A percentile compares a stretch with the other conserved stretches of the same genome.
Conservation (phyloP, 2,797 vertebrate species). For the Varecia variegata region DNA sequence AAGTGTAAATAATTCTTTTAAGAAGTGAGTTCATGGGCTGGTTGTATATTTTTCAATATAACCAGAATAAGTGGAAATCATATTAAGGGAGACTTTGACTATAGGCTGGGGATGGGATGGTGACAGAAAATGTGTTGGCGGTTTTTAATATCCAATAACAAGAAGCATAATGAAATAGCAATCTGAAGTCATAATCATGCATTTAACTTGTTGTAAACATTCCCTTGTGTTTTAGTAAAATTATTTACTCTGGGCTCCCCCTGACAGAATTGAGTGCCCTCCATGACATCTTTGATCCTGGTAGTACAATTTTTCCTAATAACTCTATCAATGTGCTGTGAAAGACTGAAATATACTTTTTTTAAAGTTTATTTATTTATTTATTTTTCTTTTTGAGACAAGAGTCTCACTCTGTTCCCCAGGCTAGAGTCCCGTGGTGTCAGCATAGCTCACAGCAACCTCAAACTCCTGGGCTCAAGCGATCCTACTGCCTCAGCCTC, state of each 20-base stretch:
- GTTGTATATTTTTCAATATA: neutral
- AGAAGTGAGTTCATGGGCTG: neutral
- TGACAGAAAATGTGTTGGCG: neutral
- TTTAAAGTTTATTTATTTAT: no score
- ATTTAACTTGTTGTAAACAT: neutral
- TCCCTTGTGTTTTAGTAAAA: neutral
- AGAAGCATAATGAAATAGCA: neutral
- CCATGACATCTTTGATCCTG: neutral
- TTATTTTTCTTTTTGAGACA: no score
- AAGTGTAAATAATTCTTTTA: neutral
- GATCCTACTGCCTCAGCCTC: no score
- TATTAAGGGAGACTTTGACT: neutral
- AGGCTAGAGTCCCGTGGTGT: no score
- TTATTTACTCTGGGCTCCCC: neutral
- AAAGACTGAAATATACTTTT: neutral
- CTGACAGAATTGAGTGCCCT: neutral
- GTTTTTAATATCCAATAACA: neutral
- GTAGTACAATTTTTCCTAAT: neutral
- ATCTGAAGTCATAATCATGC: neutral
- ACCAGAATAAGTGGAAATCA: neutral
- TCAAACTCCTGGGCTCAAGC: no score
- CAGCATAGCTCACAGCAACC: no score
- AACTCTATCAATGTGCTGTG: neutral
- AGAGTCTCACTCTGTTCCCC: no score
- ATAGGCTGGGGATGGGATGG: neutral